Evolutionary conservation across 1,140 invertebrate genomes (phyloP), one percentile per base, ranked within the genome.

Genomic region (Eumeta japonica): DNA sequence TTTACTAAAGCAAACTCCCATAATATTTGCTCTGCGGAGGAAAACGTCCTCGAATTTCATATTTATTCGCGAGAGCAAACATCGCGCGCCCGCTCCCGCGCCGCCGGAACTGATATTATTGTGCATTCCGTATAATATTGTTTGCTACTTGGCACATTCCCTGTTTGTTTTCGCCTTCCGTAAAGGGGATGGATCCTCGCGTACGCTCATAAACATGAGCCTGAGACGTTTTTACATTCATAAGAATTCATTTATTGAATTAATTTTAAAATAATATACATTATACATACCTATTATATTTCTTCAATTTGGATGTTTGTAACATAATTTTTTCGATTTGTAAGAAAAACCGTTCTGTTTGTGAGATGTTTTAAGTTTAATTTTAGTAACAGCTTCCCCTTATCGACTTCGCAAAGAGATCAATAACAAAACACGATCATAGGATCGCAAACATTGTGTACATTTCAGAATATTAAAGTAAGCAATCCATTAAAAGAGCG

Each of bases 111-210:
- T 70, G 65, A 74, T 74, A 74, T 74, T 74, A 72, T 74, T 74
- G 70, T 74, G 70, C 70, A 74, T 72, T 71, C 66, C 66, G 70
- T 72, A 74, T 74, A 74, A 74, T 74, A 74, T 74, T 74, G 70
- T 74, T 74, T 74, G 63, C 67, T 72, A 61, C 70, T 74, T 74
- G 67, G 55, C 70, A 74, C 70, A 72, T 74, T 70, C 64, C 41
- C 52, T 74, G 64, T 74, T 74, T 74, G 67, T 74, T 68, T 62
- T 74, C 65, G 70, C 53, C 61, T 74, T 60, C 67, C 59, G 70
- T 74, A 74, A 70, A 72, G 70, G 70, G 67, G 70, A 71, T 64
- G 62, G 57, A 58, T 58, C 55, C 61, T 54, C 50, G 61, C 39
- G 58, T 62, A 68, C 68, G 71, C n/a, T n/a, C n/a, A n/a, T n/a